Evolutionary conservation across 2,113 vertebrate species (phyloP).

Genomic region (Perca flavescens): DNA sequence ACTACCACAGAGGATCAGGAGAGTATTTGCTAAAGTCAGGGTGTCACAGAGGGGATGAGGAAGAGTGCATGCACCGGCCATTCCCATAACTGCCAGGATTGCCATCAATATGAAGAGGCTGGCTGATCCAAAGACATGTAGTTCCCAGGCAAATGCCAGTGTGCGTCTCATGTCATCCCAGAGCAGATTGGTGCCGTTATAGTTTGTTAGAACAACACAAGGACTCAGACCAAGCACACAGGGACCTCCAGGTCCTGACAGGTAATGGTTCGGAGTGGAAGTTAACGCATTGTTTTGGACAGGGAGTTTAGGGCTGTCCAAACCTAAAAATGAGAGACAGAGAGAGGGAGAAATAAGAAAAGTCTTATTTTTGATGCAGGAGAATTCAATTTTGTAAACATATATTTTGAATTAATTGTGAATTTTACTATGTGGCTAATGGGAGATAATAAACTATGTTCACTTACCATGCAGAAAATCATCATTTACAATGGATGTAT

Average conservation of each 20-base stretch:
- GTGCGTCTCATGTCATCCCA: slow-evolving; percentile 89
- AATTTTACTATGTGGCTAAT: background rate
- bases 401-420: background rate
- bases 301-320: slow-evolving; percentile 3
- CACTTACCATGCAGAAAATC: slow-evolving; percentile 50
- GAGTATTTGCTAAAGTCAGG: slow-evolving; percentile 74
- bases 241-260: slow-evolving; percentile 27
- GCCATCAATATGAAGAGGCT: slow-evolving; percentile 84
- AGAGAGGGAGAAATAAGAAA: slow-evolving; percentile 19
- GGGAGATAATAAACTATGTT: background rate
- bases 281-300: slow-evolving; percentile 48
- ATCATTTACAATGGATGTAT: slow-evolving; percentile 9
- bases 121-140: slow-evolving; percentile 88
- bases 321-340: slow-evolving; percentile 33
- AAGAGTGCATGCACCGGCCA: slow-evolving; percentile 71
- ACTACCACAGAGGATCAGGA: slow-evolving; percentile 83
- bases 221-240: slow-evolving; percentile 68
- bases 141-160: slow-evolving; percentile 89
- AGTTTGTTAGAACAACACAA: slow-evolving; percentile 62
- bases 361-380: background rate
- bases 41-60: slow-evolving; percentile 70
- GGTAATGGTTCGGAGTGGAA: slow-evolving; percentile 31
- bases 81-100: slow-evolving; percentile 78
- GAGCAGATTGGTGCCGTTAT: slow-evolving; percentile 84
- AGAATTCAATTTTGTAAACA: background rate